Conservation (phyloP, 2,797 vertebrate genomes). For the Toxotes lorentzi region DNA sequence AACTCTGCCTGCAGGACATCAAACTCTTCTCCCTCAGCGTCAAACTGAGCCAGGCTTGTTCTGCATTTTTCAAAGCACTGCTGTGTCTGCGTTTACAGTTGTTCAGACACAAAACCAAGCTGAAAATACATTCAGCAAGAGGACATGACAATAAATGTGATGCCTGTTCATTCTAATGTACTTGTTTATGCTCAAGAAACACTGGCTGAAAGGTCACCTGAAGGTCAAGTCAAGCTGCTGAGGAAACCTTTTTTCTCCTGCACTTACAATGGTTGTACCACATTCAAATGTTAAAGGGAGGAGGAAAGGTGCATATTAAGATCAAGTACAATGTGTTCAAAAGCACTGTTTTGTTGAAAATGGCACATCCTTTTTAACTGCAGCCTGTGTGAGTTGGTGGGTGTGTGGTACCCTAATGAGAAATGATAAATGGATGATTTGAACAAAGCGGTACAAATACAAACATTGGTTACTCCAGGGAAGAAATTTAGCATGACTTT, state of each 20-base stretch:
- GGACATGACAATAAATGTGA: slow-evolving; percentile 52
- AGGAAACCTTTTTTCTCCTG: slow-evolving; percentile 18
- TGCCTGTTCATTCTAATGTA: slow-evolving; percentile 52
- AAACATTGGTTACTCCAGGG: slow-evolving; percentile 1
- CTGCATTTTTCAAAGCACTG: slow-evolving; percentile 46
- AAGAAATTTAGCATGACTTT: slow-evolving; percentile 49
- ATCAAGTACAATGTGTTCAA: not conserved
- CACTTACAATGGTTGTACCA: slow-evolving; percentile 20
- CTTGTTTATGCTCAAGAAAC: slow-evolving; percentile 51
- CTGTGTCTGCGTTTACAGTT: slow-evolving; percentile 75
- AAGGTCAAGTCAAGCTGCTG: slow-evolving; percentile 36
- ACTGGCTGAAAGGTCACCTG: slow-evolving; percentile 33
- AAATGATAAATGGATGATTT: slow-evolving; percentile 28
- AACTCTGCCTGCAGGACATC: slow-evolving; percentile 40
- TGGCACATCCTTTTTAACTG: slow-evolving; percentile 22
- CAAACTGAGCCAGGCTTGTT: slow-evolving; percentile 72
- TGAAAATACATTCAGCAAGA: slow-evolving; percentile 40
- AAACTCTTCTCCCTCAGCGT: slow-evolving; percentile 43
- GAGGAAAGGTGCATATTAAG: not conserved
- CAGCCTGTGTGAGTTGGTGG: slow-evolving; percentile 22
- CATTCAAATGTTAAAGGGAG: slow-evolving; percentile 4
- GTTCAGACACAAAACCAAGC: slow-evolving; percentile 55
- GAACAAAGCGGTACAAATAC: slow-evolving; percentile 12
- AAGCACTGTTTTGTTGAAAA: slow-evolving; percentile 12
- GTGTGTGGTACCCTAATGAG: slow-evolving; percentile 10